phyloP scores from a whole-genome alignment of 2,888 invertebrate species.

The Aromia moschata region DNA sequence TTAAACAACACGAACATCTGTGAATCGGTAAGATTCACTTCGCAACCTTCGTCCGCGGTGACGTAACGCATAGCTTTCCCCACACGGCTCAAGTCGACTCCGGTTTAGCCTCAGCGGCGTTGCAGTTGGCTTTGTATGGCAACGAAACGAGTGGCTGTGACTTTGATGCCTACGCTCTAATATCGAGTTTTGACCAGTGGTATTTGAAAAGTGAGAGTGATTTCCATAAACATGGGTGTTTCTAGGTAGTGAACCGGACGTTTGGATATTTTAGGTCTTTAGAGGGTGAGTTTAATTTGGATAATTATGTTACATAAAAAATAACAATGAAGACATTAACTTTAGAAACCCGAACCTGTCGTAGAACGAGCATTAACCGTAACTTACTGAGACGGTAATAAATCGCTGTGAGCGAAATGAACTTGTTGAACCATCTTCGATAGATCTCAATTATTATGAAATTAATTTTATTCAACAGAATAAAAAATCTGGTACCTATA shows the following conservation, averaged over 20 bases:
- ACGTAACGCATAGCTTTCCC: slow-evolving; percentile 47
- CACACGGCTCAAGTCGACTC: slow-evolving; percentile 38
- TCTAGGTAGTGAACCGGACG: slow-evolving; percentile 20
- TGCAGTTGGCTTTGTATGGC: slow-evolving; percentile 44
- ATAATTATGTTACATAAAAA: too few relatives aligned
- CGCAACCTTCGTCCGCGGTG: slow-evolving; percentile 39
- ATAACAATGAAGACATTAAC: too few relatives aligned
- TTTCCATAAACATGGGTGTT: slow-evolving; percentile 31
- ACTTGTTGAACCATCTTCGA: too few relatives aligned
- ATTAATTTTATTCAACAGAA: too few relatives aligned
- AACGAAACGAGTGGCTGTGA: slow-evolving; percentile 36
- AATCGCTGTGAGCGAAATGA: too few relatives aligned
- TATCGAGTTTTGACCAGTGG: slow-evolving; percentile 32
- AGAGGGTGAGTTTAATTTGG: slow-evolving; percentile 15
- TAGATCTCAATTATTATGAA: too few relatives aligned
- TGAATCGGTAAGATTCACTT: slow-evolving; percentile 39
- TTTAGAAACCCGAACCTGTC: too few relatives aligned
- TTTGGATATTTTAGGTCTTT: slow-evolving; percentile 13
- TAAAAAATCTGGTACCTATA: too few relatives aligned
- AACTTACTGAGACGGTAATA: too few relatives aligned
- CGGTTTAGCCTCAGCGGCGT: slow-evolving; percentile 40
- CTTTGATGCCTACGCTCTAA: slow-evolving; percentile 35
- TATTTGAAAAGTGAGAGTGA: slow-evolving; percentile 41
- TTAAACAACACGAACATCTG: slow-evolving; percentile 22
- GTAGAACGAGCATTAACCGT: too few relatives aligned